These are phyloP conservation scores for Anorthoa munda DNA, from an alignment of 2,888 invertebrate genomes.

Conservation along the genomic window DNA sequence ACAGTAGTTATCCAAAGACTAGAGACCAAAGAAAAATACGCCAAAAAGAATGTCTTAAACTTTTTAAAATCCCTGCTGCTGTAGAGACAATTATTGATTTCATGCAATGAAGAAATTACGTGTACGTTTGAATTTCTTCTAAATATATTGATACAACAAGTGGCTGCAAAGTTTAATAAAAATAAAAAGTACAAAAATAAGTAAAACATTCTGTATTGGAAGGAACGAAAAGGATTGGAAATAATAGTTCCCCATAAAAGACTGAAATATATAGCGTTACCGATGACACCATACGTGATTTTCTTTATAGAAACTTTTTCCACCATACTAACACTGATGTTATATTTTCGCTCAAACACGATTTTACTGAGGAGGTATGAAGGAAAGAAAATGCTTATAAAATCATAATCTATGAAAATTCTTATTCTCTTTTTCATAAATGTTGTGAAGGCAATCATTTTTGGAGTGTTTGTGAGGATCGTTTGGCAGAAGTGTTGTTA, in stretches of 20 bases:
- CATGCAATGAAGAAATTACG: slow-evolving; percentile 6
- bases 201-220: slow-evolving; percentile 26
- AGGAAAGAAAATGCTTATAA: slow-evolving; percentile 27
- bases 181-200: slow-evolving; percentile 6
- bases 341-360: neutral
- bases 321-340: neutral
- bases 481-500: neutral
- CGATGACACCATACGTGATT: slow-evolving; percentile 11
- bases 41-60: slow-evolving; percentile 3
- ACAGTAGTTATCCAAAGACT: slow-evolving; percentile 6
- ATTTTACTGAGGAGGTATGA: slow-evolving; percentile 8
- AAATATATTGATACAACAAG: slow-evolving; percentile 10
- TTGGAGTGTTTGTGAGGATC: neutral
- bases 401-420: slow-evolving; percentile 1
- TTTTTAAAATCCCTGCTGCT: slow-evolving; percentile 14
- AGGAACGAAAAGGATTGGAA: slow-evolving; percentile 10
- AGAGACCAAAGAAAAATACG: neutral
- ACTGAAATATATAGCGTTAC: slow-evolving; percentile 14
- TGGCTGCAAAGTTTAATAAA: neutral
- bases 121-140: neutral
- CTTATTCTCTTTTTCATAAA: neutral
- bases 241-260: slow-evolving; percentile 17
- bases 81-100: slow-evolving; percentile 17
- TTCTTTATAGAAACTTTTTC: slow-evolving; percentile 9
- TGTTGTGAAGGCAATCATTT: neutral